Conservation (phyloP, 2,113 vertebrate genomes). For the Syngnathus typhle region DNA sequence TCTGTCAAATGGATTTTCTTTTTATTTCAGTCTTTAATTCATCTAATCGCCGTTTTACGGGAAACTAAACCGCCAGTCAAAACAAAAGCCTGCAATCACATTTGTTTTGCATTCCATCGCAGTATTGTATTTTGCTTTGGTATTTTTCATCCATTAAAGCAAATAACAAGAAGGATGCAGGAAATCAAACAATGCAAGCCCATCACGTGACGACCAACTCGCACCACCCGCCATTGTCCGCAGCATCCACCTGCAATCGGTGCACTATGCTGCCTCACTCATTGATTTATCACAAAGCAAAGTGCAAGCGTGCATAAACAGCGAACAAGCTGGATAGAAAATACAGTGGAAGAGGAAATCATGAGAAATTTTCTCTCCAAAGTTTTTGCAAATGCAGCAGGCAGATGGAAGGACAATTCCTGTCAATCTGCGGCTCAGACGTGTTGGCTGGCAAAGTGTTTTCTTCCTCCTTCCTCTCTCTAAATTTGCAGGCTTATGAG, state of each 20-base stretch:
- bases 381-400: background rate
- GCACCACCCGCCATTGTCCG: conserved; percentile 52
- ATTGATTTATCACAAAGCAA: conserved; percentile 49
- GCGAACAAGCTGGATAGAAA: background rate
- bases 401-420: background rate
- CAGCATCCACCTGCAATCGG: conserved; percentile 47
- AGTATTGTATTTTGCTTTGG: conserved; percentile 26
- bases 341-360: too few species aligned
- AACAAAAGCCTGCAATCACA: background rate
- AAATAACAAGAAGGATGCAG: conserved; percentile 46
- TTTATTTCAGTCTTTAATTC: background rate
- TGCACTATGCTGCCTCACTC: conserved; percentile 31
- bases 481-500: conserved; percentile 57
- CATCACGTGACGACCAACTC: conserved; percentile 40
- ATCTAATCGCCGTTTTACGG: background rate
- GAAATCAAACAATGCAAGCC: conserved; percentile 56
- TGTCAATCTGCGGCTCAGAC: conserved; percentile 3
- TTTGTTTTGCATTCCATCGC: conserved; percentile 24
- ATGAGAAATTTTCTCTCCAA: background rate
- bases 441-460: conserved; percentile 22
- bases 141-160: conserved; percentile 46
- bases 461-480: conserved; percentile 43
- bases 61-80: too few species aligned
- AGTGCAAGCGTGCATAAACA: conserved; percentile 36
- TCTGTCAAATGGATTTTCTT: background rate